Evolutionary conservation across 2,888 invertebrate species (phyloP), one percentile per base, ranked within the genome.

Genomic region (Abrostola triplasia): DNA sequence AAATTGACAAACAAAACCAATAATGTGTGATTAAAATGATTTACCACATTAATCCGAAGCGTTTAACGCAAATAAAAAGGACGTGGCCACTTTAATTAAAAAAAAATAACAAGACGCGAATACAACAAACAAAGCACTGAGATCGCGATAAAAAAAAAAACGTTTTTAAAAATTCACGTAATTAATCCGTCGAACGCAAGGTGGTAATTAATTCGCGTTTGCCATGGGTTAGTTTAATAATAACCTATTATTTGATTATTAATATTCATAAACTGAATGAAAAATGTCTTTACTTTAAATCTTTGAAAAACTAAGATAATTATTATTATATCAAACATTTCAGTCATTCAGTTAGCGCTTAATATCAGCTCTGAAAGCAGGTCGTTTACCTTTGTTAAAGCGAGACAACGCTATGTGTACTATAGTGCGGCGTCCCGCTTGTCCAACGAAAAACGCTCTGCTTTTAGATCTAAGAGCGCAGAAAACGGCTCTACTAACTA

Each of bases 81-180:
- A 51, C 40, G 58, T 58, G 51, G 60, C 63, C 40, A 56, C 59
- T 58, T 50, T 24, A 51, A 52, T 60, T 55, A 52, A 48, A 66
- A 49, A 60, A 65, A 49, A 61, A 54, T 71, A 68, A 75, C 64
- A 65, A 71, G 52, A 64, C 13, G 44, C 57, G 51, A 70, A 65
- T 64, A 65, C 58, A 77, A 79, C 55, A 65, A 65, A 71, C 61
- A 66, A 73, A 80, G 79, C 76, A 66, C 35, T 80, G 80, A 80
- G 79, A 80, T 80, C 81, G 64, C 67, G 65, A 68, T 51, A 13
- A 56, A 64, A 61, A 59, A 64, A 56, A 54, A 50, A 48, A n/a
- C 13, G 10, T 9, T 5, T 13, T 56, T 51, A 51, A 35, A 41
- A 50, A 47, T 47, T 56, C 54, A 42, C 59, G 48, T 50, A 53